Percentiles rank a stretch among this genome's conserved stretches.
Evolutionary conservation across 2,113 vertebrate genomes (phyloP).

Genomic region (Patagioenas fasciata): DNA sequence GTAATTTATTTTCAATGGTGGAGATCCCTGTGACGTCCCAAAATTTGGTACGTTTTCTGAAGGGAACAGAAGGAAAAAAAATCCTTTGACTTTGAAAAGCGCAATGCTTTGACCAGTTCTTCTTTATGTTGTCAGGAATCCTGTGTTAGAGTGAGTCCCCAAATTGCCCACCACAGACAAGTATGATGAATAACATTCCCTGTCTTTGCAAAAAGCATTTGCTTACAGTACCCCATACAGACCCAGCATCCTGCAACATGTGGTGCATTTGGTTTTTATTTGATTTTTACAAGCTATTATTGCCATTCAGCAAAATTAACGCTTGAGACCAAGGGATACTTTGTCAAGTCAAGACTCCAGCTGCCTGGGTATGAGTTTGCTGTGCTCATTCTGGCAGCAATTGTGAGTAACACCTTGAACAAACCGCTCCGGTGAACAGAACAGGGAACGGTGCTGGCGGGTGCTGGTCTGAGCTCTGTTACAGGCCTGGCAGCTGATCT

Average conservation of each 20-base stretch:
- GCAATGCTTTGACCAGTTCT: not conserved
- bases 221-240: not conserved
- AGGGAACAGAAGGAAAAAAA: not conserved
- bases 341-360: not conserved
- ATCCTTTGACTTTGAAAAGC: not conserved
- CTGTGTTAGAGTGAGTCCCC: not conserved
- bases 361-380: not conserved
- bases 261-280: not conserved
- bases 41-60: not conserved
- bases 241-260: not conserved
- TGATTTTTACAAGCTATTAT: not conserved
- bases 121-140: not conserved
- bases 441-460: not conserved
- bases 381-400: not conserved
- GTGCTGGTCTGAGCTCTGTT: not conserved
- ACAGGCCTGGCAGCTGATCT: not conserved
- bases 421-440: not conserved
- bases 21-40: not conserved
- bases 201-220: not conserved
- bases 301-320: slow-evolving; percentile 1
- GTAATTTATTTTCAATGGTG: not conserved
- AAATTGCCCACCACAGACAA: not conserved
- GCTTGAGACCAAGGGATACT: not conserved
- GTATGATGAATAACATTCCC: not conserved
- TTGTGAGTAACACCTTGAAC: not conserved